Evolutionary conservation across 2,113 vertebrate species (phyloP), one percentile per base, ranked within the genome.

Genomic region (Eclectus roratus): DNA sequence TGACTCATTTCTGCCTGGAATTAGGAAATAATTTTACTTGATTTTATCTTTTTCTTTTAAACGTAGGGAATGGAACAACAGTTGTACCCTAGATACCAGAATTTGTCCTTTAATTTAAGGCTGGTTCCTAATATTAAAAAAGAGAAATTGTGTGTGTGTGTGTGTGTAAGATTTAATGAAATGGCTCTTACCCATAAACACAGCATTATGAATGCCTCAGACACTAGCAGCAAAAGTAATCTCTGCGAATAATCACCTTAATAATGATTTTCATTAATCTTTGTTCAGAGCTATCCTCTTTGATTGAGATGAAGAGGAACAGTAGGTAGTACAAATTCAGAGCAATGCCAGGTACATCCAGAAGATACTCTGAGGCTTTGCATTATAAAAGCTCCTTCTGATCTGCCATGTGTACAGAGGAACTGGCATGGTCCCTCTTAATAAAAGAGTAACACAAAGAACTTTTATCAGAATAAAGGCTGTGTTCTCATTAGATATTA

Each of bases 241-340:
- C 80, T 95, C 69, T 61, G 29, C 1, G 12, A 96, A 68, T 94
- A 94, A 95, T 96, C 93, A 86, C 61, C 61, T 85, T 90, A 93
- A 93, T 94, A 94, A 95, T 71, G 69, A 88, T 86, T 96, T 97
- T 93, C 85, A 88, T 95, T 94, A 95, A 71, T 91, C 90, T 90
- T 94, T 93, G 61, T 90, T 94, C 88, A 90, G 90, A 93, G 64
- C 47, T 86, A 63, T 94, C 90, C 55, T 71, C 56, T 94, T 96
- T 96, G 92, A 94, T 78, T 90, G 80, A 84, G 95, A 95, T 93
- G 90, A 97, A 93, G 91, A 92, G 72, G 72, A 95, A 78, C 88
- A 91, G 90, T 88, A 93, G 91, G 88, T 79, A 86, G 47, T 61
- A 56, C 56, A 91, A 85, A 94, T 96, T 93, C 90, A 91, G 94